Base-by-base conservation (phyloP, 2,888 invertebrate species). In the Athalia cordata region DNA sequence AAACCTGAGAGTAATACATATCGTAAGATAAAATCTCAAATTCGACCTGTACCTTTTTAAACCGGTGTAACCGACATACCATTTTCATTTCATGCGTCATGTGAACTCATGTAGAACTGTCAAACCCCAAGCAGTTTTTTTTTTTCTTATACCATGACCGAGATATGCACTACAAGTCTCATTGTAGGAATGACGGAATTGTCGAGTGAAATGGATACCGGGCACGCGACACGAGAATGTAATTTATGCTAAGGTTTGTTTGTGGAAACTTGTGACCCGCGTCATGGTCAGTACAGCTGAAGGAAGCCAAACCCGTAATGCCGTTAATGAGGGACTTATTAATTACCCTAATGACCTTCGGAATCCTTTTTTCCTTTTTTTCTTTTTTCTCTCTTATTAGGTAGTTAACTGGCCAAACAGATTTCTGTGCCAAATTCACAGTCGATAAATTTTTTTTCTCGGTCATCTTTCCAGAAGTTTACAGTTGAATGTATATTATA, bases 311-410 rank as follows among this genome's bases (percentile, higher is more conserved):
- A 76, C 80, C 81, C 77, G 81, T 84, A 85, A 85, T 84, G 82
- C 84, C 80, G 82, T 84, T 87, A 87, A 87, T 86, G 87, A 87
- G 86, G 82, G 80, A 75, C 83, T 83, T 29, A 85, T 86, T 85
- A 87, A 87, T 87, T 86, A 86, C 86, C 81, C 84, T 87, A 87
- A 87, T 87, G 87, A 87, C 86, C 85, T 83, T 84, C 82, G 82
- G 85, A 86, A 85, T 85, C 85, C 84, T 83, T 52, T 62, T 29
- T 75, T 75, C n/a, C 64, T 64, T 9, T 43, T 9, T 47, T 55
- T n/a, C n/a, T 49, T 3, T 11, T 72, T 47, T 47, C 57, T 72
- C 47, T 29, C 29, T 0, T 29, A 29, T 29, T 29, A n/a, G n/a
- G n/a, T n/a, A 59, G 57, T 47, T 72, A 29, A 5, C 45, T 15